A percentile compares a stretch with the other conserved stretches of the same genome.
phyloP scores from a whole-genome alignment of 2,888 invertebrate genomes.

The Eudemis profundana region DNA sequence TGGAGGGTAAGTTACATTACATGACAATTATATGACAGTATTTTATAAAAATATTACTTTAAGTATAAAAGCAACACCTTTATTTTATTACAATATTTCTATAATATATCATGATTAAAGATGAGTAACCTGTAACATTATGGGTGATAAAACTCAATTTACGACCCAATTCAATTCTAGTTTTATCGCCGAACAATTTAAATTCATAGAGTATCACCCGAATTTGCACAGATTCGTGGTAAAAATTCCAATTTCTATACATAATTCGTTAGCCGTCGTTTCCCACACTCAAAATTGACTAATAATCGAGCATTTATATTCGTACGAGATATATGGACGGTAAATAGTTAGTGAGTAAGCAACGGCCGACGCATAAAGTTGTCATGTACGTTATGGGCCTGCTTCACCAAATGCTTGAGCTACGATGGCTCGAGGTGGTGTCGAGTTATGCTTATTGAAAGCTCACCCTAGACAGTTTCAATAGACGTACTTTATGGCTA shows the following conservation, averaged over 20 bases:
- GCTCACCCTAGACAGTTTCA: conserved; percentile 10
- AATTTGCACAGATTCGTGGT: conserved; percentile 39
- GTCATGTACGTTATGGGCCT: conserved; percentile 15
- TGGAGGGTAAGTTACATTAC: too few relatives aligned
- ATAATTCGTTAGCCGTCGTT: conserved; percentile 33
- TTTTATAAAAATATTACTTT: background rate
- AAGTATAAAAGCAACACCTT: background rate
- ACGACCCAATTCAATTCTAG: conserved; percentile 14
- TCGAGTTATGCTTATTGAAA: conserved; percentile 33
- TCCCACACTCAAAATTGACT: conserved; percentile 29
- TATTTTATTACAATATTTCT: background rate
- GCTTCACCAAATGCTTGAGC: conserved; percentile 20
- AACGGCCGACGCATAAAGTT: conserved; percentile 20
- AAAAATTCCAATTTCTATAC: conserved; percentile 39
- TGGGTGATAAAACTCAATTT: conserved; percentile 30
- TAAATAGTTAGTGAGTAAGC: conserved; percentile 27
- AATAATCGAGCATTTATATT: conserved; percentile 39
- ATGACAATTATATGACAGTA: background rate
- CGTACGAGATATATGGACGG: conserved; percentile 23
- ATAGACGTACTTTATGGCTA: conserved; percentile 3
- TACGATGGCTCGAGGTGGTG: conserved; percentile 19
- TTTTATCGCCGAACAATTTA: conserved; percentile 20
- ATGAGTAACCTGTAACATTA: conserved; percentile 8
- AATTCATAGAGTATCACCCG: conserved; percentile 27
- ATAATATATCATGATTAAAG: background rate